Conservation (phyloP, 2,888 invertebrate genomes). For the Amphipyra berbera region DNA sequence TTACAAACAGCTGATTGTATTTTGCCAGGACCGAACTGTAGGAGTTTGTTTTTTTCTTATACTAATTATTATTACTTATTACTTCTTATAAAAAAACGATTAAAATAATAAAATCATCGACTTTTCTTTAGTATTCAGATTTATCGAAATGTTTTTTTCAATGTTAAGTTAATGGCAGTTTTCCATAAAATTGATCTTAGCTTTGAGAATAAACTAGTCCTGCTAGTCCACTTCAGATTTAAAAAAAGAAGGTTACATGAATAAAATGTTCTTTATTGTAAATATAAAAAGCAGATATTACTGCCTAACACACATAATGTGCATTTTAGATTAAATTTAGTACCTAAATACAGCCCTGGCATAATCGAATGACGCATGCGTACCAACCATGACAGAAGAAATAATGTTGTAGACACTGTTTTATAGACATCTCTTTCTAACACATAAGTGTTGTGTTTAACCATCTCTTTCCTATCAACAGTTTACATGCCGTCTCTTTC, state of each 20-base stretch:
- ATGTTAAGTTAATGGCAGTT: not conserved
- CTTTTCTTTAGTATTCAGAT: too few relatives aligned
- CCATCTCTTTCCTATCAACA: constrained; percentile 73
- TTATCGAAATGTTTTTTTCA: too few relatives aligned
- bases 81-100: not conserved
- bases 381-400: constrained; percentile 79
- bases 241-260: not conserved
- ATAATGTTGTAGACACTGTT: constrained; percentile 74
- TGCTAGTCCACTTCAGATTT: not conserved
- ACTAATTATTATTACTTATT: not conserved
- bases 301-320: not conserved
- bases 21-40: constrained; percentile 78
- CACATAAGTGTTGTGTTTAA: constrained; percentile 25
- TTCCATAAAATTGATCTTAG: not conserved
- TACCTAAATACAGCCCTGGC: constrained; percentile 70
- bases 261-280: not conserved
- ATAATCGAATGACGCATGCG: constrained; percentile 85
- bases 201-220: too few relatives aligned
- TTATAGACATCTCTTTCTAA: constrained; percentile 72
- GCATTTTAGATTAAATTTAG: not conserved
- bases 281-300: too few relatives aligned
- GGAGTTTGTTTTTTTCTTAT: constrained; percentile 22
- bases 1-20: constrained; percentile 90
- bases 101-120: too few relatives aligned
- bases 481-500: constrained; percentile 69